Evolutionary conservation across 2,797 vertebrate genomes (phyloP), one percentile per base, ranked within the genome.

Genomic region (Anguilla anguilla): DNA sequence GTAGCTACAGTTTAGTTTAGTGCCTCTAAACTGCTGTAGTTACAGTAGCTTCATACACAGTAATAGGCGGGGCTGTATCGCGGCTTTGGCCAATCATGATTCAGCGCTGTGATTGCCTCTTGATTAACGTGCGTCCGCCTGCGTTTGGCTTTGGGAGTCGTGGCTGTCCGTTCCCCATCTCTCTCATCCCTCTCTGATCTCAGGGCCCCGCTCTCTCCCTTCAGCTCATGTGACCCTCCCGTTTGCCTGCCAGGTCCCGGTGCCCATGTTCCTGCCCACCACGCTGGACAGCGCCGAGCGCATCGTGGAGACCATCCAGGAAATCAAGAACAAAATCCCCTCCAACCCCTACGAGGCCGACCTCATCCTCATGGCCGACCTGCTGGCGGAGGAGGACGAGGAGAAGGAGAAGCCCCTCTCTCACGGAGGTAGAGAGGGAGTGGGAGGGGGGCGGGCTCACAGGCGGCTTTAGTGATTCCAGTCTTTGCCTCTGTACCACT

Each of bases 331-430:
- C 72, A 99, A 98, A 92, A 95, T 98, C 91, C 96, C 98, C 31
- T 93, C 97, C 0, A 97, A 98, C 91, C 97, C 98, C 0, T 97
- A 97, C 87, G 98, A 99, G 94, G 97, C 98, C 0, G 98, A 99
- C 93, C 97, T 99, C 89, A 97, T 99, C 92, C 97, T 99, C 92
- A 99, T 99, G 98, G 98, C 98, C 11, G 98, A 99, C 95, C 98
- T 99, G 95, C 98, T 99, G 88, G 97, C 98, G 3, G 97, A 98
- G 83, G 97, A 98, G 83, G 96, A 96, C 0, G 97, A 96, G 91
- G 96, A 95, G 82, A 96, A 96, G 79, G 96, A 95, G 87, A 97
- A 95, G 90, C 94, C 95, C 0, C 93, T 95, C 0, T 96, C 96
- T 69, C 93, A 95, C 72, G 97, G 97, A 84, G 97, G 97, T 98